These are phyloP conservation scores for Haplochromis vanheusdeni DNA, from an alignment of 2,113 vertebrate genomes.

Conservation along the genomic window DNA sequence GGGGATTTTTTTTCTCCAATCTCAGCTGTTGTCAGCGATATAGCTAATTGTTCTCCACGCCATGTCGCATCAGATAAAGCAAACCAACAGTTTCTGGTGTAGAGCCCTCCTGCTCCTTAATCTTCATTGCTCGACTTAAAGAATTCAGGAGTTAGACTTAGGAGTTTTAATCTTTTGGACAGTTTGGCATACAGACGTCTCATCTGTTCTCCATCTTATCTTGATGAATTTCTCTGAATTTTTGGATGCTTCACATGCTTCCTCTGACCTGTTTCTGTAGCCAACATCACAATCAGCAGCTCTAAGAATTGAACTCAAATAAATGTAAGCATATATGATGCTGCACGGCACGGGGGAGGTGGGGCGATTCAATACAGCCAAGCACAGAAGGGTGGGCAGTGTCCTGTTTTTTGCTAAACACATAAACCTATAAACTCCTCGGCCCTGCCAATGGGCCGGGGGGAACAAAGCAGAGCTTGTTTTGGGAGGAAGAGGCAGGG, in stretches of 20 bases:
- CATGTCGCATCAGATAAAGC: constrained; percentile 10
- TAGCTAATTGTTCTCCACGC: constrained; percentile 21
- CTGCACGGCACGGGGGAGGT: not conserved
- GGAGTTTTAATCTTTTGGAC: not conserved
- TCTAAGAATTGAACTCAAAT: not conserved
- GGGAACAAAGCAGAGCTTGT: constrained; percentile 75
- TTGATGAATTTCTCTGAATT: not conserved
- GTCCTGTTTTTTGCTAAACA: constrained; percentile 41
- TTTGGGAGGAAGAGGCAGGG: constrained; percentile 59
- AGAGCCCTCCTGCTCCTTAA: not conserved
- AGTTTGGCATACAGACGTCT: not conserved
- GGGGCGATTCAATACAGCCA: not conserved
- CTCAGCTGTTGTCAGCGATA: constrained; percentile 39
- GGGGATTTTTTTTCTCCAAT: rapidly evolving
- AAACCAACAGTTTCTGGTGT: constrained; percentile 1
- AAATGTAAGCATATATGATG: not conserved
- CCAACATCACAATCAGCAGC: not conserved
- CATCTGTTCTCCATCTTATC: not conserved
- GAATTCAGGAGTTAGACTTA: not conserved
- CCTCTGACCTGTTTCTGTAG: not conserved
- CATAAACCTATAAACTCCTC: constrained; percentile 57
- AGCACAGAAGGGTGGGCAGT: constrained; percentile 7
- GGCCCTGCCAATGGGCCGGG: constrained; percentile 15
- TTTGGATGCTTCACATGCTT: not conserved
- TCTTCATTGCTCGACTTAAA: not conserved